phyloP scores from a whole-genome alignment of 2,797 vertebrate species.

The Poeciliopsis paucimaculata region DNA sequence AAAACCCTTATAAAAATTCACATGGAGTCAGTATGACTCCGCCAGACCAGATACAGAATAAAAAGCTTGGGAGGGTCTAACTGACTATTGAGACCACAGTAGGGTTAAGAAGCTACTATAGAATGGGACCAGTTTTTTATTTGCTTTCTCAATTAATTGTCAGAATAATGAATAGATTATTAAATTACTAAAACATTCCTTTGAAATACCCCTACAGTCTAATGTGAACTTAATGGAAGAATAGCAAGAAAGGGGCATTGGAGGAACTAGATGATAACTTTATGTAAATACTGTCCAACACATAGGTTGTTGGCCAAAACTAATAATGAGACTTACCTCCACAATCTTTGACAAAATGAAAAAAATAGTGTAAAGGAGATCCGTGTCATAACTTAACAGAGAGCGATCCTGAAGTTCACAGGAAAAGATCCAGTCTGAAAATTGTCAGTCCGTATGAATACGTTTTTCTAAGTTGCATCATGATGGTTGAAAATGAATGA shows the following conservation, averaged over 20 bases:
- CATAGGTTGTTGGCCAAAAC: background rate
- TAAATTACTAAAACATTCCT: too few relatives aligned
- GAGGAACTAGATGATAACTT: background rate
- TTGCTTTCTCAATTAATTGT: too few relatives aligned
- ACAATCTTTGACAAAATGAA: background rate
- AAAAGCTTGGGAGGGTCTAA: too few relatives aligned
- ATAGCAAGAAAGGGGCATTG: background rate
- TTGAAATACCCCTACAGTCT: too few relatives aligned
- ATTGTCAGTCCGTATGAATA: background rate
- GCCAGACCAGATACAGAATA: too few relatives aligned
- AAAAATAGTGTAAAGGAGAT: background rate
- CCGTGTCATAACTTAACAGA: background rate
- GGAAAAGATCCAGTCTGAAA: background rate
- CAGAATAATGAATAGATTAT: too few relatives aligned
- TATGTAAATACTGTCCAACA: background rate
- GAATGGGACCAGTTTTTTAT: too few relatives aligned
- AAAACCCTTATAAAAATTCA: too few relatives aligned
- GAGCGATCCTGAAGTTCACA: background rate
- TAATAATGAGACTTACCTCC: background rate
- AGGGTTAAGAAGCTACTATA: too few relatives aligned
- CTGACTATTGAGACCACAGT: too few relatives aligned
- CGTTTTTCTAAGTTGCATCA: conserved; percentile 40
- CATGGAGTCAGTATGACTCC: too few relatives aligned
- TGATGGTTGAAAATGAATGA: conserved; percentile 44
- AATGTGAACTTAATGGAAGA: too few relatives aligned